Base-by-base conservation (phyloP, 2,113 vertebrate species). In the Aegithalos caudatus region DNA sequence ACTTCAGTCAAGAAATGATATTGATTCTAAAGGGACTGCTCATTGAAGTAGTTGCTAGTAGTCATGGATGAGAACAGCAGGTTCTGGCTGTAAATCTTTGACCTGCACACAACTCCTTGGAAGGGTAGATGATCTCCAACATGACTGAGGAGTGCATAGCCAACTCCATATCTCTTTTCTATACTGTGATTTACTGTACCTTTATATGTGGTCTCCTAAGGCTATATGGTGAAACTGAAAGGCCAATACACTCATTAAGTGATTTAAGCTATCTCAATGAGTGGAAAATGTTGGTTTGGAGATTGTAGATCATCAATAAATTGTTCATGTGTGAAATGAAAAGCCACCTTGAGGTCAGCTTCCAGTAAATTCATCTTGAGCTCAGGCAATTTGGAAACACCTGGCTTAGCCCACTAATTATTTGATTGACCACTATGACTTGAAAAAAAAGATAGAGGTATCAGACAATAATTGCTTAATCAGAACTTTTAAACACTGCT, bases 291-390 rank as follows among this genome's bases (percentile, higher is more conserved):
- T 90, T 92, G 33, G 20, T 86, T 88, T 93, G 77, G 47, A 31
- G 28, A 25, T 44, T 62, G 50, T 66, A 84, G 90, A 56, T 93
- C 81, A 93, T 95, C 89, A 84, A 56, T 90, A 90, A 92, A n/a
- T 94, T 78, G 83, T 61, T 95, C 94, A 56, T 76, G 89, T 93
- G 87, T 96, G 96, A 97, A 96, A 96, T 94, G 91, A 93, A 96
- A 94, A 83, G 57, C 24, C 91, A 84, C 53, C 35, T 76, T 87
- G 80, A 95, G 87, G 87, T 96, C 89, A 92, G 31, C 69, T 94
- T 92, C 64, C 61, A 74, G 67, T 88, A 86, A 69, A 88, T 95
- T 92, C 38, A 60, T 81, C 64, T 42, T 91, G 57, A 83, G 57
- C 11, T 61, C 61, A 38, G 65, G 42, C 61, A 66, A 44, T 84